Base-by-base conservation (phyloP, 2,113 vertebrate species). In the Arvicanthis niloticus region DNA sequence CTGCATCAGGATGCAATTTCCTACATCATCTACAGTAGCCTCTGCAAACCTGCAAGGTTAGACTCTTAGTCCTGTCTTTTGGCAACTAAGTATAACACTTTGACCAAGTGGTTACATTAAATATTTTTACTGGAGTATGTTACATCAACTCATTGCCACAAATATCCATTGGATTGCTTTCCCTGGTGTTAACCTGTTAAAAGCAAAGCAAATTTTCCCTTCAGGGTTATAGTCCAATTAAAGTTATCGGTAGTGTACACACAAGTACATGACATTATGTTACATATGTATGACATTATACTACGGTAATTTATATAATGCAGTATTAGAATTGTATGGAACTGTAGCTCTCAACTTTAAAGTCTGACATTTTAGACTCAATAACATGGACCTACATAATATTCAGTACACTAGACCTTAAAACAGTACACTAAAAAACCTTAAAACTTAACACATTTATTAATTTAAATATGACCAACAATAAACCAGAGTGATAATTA, bases 241-340 rank as follows among this genome's bases (percentile, higher is more conserved):
- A 91, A 89, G 62, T 76, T 75, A 42, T 42, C 3, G 34, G 81
- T 94, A 78, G 7, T 85, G 58, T 89, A 9, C 19, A 68, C 34
- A 96, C 68, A 73, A 93, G 86, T 37, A 77, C 8, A 8, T 42
- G 16, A 19, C 12, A 29, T 72, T 87, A 45, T 53, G 34, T 37
- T 68, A 5, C 62, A 40, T 58, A 37, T 76, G 73, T 42, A 62
- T 78, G 56, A 0, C 84, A 77, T 90, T 45, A 88, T 75, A 92
- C 9, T 24, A 42, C 76, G 29, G 48, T 81, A 81, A 42, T 81
- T 91, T 67, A 48, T 42, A 34, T 84, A 58, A 76, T 77, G 29
- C 45, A 85, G 77, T 95, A 77, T 86, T 95, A 65, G 92, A 85
- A 56, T 85, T 8, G 4, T 60, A 22, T 75, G 88, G 37, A 93